Evolutionary conservation across 2,888 invertebrate species (phyloP).

Genomic region (Macrophya alboannulata): DNA sequence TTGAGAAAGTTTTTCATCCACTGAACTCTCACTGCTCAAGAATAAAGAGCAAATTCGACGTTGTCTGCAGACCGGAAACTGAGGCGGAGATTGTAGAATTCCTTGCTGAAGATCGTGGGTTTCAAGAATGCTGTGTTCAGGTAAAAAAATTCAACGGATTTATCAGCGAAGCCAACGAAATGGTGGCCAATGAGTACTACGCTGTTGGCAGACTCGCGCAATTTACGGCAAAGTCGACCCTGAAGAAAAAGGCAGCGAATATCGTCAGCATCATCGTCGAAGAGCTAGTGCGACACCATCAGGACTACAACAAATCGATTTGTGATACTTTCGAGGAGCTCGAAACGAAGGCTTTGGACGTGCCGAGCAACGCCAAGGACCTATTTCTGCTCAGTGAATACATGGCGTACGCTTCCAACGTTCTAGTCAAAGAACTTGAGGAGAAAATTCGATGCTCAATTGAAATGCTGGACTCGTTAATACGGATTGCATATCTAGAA

Average conservation of each 20-base stretch:
- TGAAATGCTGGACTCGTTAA: constrained; percentile 75
- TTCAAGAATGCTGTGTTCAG: constrained; percentile 67
- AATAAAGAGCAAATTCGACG: constrained; percentile 68
- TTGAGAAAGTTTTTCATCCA: constrained; percentile 67
- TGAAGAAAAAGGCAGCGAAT: constrained; percentile 67
- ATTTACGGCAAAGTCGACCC: constrained; percentile 65
- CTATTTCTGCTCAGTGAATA: constrained; percentile 82
- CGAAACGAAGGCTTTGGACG: constrained; percentile 78
- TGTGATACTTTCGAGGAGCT: constrained; percentile 81
- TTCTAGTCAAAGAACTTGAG: constrained; percentile 79
- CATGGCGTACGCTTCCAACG: constrained; percentile 80
- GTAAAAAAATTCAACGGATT: constrained; percentile 70
- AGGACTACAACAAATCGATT: constrained; percentile 71
- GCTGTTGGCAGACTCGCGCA: constrained; percentile 71
- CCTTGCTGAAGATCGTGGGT: constrained; percentile 61
- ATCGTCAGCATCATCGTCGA: constrained; percentile 67
- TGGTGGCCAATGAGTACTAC: constrained; percentile 71
- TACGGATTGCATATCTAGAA: constrained; percentile 80
- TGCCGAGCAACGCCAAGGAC: constrained; percentile 81
- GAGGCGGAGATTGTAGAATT: constrained; percentile 61
- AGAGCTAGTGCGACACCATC: constrained; percentile 69
- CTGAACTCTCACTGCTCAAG: constrained; percentile 65
- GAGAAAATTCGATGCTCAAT: constrained; percentile 78
- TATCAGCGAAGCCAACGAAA: constrained; percentile 66
- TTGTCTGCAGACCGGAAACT: constrained; percentile 64